These are phyloP conservation scores for Blastobasis adustella DNA, from an alignment of 2,888 invertebrate species.

Conservation along the genomic window DNA sequence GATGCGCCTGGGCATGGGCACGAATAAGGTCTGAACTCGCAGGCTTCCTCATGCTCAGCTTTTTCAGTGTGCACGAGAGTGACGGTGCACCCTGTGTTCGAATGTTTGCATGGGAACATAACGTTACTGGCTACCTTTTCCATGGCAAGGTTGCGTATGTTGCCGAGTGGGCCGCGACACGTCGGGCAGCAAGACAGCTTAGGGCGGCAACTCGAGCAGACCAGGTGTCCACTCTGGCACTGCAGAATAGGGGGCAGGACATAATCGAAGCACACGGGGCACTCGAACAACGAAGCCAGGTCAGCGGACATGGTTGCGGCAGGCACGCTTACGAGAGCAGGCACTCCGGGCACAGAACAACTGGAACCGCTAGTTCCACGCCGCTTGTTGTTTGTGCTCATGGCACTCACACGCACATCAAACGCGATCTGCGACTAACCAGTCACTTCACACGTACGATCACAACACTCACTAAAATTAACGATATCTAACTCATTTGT, in stretches of 20 bases:
- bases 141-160: conserved; percentile 99
- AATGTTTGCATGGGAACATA: conserved; percentile 99
- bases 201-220: conserved; percentile 97
- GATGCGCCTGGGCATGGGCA: conserved; percentile 99
- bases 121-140: conserved; percentile 99
- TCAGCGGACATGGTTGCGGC: conserved; percentile 84
- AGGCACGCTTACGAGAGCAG: conserved; percentile 73
- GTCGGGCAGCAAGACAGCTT: conserved; percentile 98
- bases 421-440: conserved; percentile 48
- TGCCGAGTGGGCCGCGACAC: conserved; percentile 96
- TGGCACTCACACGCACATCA: conserved; percentile 67
- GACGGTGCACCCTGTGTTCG: conserved; percentile 94
- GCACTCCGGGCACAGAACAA: conserved; percentile 68
- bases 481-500: conserved; percentile 46
- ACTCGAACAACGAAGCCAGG: conserved; percentile 93
- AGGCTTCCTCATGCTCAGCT: conserved; percentile 98
- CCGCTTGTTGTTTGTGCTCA: conserved; percentile 73
- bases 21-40: conserved; percentile 98
- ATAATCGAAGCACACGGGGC: conserved; percentile 99
- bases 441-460: conserved; percentile 27
- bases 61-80: conserved; percentile 97
- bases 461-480: conserved; percentile 9
- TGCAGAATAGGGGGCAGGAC: conserved; percentile 99
- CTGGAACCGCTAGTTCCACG: conserved; percentile 72
- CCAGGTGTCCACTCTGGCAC: conserved; percentile 98